Base-by-base conservation (phyloP, 2,888 invertebrate genomes). In the Apoda limacodes region DNA sequence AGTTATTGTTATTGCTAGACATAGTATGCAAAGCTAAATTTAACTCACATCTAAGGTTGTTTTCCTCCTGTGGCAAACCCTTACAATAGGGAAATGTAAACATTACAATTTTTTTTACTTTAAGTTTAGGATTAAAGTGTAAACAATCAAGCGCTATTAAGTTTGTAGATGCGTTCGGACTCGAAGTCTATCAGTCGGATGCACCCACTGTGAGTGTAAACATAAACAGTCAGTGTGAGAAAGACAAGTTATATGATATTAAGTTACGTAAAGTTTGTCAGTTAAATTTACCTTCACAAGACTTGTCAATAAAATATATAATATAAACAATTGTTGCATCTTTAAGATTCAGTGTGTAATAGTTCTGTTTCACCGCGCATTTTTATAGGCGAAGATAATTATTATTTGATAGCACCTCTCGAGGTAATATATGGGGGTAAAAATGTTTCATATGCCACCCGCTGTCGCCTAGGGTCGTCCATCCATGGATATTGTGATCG, bases 241-340 rank as follows among this genome's bases (percentile, higher is more conserved):
- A 15, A 10, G 20, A n/a, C 9, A 19, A 19, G 5, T 15, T 5
- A 5, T 28, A 32, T 23, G 23, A 28, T 20, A 23, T 32, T 23
- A 23, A 19, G 10, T 9, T 27, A 13, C 32, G 27, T 24, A 28
- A 32, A 28, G 20, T 32, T 22, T 28, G 11, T 10, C 14, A 32
- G 9, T 21, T 32, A 20, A 32, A 24, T 9, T 27, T 32, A n/a
- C n/a, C n/a, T n/a, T n/a, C n/a, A n/a, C n/a, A n/a, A n/a, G n/a
- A n/a, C n/a, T n/a, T n/a, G n/a, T n/a, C n/a, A n/a, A n/a, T n/a
- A n/a, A n/a, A n/a, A n/a, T n/a, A n/a, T n/a, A n/a, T n/a, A n/a
- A n/a, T n/a, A n/a, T n/a, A n/a, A n/a, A n/a, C 22, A n/a, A n/a
- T n/a, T n/a, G n/a, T n/a, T n/a, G n/a, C n/a, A n/a, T n/a, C n/a